phyloP scores from a whole-genome alignment of 1,140 invertebrate genomes.

The Laupala kohalensis region DNA sequence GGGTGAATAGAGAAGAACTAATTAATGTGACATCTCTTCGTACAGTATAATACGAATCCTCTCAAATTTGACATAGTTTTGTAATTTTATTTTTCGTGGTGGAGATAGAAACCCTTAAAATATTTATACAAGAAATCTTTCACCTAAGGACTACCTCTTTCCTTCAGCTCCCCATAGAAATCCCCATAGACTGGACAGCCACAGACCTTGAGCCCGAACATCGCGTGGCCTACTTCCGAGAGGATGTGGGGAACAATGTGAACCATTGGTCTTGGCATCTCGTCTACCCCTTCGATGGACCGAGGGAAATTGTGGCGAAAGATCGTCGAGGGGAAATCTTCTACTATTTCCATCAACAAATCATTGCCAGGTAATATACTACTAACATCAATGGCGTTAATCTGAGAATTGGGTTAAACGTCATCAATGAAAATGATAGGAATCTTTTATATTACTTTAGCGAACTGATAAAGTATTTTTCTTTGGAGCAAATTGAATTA shows the following conservation, averaged over 20 bases:
- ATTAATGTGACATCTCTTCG: no score
- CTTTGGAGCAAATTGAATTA: no score
- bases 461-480: no score
- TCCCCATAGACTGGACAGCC: constrained; percentile 59
- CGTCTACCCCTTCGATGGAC: constrained; percentile 28
- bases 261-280: constrained; percentile 62
- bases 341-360: constrained; percentile 67
- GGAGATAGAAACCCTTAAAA: no score
- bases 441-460: no score
- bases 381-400: no score
- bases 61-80: not conserved
- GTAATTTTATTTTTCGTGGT: not conserved
- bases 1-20: no score
- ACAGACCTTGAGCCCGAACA: constrained; percentile 59
- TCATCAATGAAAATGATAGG: no score
- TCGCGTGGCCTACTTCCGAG: constrained; percentile 54
- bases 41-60: not conserved
- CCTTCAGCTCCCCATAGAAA: constrained; percentile 40
- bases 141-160: no score
- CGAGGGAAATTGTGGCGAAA: constrained; percentile 46
- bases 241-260: constrained; percentile 58
- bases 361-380: constrained; percentile 40
- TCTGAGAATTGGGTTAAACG: no score
- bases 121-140: no score
- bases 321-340: constrained; percentile 61